phyloP scores from a whole-genome alignment of 1,140 invertebrate genomes.

The Drosophila setifemur region DNA sequence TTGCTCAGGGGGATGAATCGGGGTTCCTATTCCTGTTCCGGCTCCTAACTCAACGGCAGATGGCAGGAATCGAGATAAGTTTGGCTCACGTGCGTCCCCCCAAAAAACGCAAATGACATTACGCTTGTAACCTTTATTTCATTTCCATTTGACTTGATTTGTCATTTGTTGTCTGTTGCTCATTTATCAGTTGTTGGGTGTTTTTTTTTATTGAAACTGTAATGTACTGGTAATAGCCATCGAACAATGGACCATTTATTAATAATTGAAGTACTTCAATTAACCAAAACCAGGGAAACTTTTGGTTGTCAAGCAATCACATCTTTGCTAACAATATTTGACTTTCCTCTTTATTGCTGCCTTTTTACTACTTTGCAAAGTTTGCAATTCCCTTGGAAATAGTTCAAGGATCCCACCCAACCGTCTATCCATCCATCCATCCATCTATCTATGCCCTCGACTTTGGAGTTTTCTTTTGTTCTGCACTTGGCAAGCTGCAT shows the following conservation, averaged over 20 bases:
- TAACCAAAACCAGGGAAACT: background rate
- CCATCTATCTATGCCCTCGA: too few species aligned
- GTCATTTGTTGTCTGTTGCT: slow-evolving; percentile 30
- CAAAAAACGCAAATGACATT: slow-evolving; percentile 59
- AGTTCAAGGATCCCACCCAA: slow-evolving; percentile 2
- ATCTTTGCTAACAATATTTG: background rate
- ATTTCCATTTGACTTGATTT: slow-evolving; percentile 52
- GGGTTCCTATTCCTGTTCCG: slow-evolving; percentile 32
- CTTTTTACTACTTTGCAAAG: background rate
- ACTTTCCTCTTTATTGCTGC: background rate
- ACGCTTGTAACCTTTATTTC: slow-evolving; percentile 62
- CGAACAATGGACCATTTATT: background rate
- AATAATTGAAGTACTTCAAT: background rate
- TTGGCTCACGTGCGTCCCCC: slow-evolving; percentile 58
- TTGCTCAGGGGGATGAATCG: slow-evolving; percentile 2
- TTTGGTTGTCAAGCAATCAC: slow-evolving; percentile 3
- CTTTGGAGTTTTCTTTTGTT: background rate
- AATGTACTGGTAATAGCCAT: background rate
- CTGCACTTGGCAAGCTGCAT: slow-evolving; percentile 5
- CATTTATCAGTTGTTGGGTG: slow-evolving; percentile 29
- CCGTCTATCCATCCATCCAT: background rate
- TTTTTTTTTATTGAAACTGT: background rate
- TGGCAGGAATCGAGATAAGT: slow-evolving; percentile 59
- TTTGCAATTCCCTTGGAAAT: slow-evolving; percentile 4
- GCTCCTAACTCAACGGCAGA: slow-evolving; percentile 31